Evolutionary conservation across 2,888 invertebrate species (phyloP), one percentile per base, ranked within the genome.

Genomic region (Rhimphoctona megacephalus): DNA sequence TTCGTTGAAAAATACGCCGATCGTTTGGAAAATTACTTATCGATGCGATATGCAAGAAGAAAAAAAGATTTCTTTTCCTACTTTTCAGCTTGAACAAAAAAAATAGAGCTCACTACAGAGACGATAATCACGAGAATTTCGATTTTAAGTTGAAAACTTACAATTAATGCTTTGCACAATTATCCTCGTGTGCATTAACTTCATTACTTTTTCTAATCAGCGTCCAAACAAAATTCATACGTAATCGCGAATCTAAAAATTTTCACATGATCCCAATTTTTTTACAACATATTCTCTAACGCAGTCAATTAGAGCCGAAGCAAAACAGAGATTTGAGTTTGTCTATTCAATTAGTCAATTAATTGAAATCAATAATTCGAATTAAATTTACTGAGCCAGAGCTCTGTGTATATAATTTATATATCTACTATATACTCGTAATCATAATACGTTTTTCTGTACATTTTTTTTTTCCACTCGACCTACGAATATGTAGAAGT

Each of bases 381-480:
- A 52, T 57, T 1, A 57, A 73, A 57, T 36, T 54, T 14, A 39
- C 17, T 36, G 54, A 39, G 54, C 36, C 70, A 57, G 73, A 39
- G 4, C 54, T 25, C n/a, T 33, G 43, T 49, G 22, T 54, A 61
- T 72, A 46, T 49, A 67, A 74, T 77, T 30, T 69, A 46, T 70
- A 70, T 70, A 70, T 43, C 0, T 39, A 30, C 17, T 49, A 25
- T 49, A 70, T 46, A 19, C 1, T 70, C 70, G 70, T 52, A 72
- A 72, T 52, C n/a, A 39, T 39, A 66, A 46, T 49, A 25, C 74
- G 52, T 52, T 64, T 33, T 77, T 81, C 72, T 85, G 81, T 85
- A 85, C 80, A 85, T 52, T 57, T 74, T 57, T 74, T 74, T 61
- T 57, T 46, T 70, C 46, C 25, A 39, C 43, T 25, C 77, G 43